Evolutionary conservation across 2,113 vertebrate genomes (phyloP).

Genomic region (Thermophis baileyi): DNA sequence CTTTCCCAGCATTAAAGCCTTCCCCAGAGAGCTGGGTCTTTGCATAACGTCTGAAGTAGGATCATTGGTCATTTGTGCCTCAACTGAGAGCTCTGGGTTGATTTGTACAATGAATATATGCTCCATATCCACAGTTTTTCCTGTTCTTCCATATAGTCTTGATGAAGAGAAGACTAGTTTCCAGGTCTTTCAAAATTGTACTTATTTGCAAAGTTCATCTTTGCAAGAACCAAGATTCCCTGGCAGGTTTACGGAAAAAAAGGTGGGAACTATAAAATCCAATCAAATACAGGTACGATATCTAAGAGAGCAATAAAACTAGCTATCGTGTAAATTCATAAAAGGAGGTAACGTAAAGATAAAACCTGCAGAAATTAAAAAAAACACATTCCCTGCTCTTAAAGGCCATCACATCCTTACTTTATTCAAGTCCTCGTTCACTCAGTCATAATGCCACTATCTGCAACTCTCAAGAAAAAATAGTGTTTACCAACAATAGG

Average conservation of each 20-base stretch:
- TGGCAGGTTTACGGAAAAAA: not conserved
- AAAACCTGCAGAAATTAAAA: not conserved
- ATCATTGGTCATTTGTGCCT: not conserved
- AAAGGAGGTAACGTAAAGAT: not conserved
- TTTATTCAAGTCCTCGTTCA: not conserved
- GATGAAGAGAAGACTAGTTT: not conserved
- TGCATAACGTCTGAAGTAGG: not conserved
- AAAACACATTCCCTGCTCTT: not conserved
- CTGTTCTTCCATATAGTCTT: not conserved
- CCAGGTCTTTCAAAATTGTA: not conserved
- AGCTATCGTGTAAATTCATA: not conserved
- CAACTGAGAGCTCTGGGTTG: not conserved
- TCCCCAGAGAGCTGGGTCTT: not conserved
- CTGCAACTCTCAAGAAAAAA: not conserved
- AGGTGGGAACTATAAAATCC: not conserved
- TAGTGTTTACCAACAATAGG: not conserved
- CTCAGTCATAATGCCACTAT: not conserved
- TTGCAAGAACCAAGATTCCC: not conserved
- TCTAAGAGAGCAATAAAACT: not conserved
- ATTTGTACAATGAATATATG: not conserved
- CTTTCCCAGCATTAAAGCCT: not conserved
- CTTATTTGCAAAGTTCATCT: too few relatives aligned
- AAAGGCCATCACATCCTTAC: not conserved
- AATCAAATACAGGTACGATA: not conserved
- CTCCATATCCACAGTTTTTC: not conserved